Conservation (phyloP, 2,888 invertebrate species). For the Hypomecis punctinalis region DNA sequence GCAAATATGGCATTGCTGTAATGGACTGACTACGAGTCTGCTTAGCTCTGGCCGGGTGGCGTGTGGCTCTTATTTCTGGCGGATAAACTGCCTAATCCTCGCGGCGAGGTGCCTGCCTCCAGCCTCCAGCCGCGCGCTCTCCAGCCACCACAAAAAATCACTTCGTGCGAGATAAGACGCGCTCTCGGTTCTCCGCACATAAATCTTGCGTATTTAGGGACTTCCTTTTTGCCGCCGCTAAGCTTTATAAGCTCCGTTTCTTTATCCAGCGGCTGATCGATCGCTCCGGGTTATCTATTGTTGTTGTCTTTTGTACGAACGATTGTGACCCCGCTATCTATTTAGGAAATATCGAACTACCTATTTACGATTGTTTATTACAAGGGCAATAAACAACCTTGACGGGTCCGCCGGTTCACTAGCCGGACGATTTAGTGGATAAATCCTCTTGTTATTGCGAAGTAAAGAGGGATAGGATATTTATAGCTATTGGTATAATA, state of each 20-base stretch:
- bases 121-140: no score
- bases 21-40: no score
- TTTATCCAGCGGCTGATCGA: conserved; percentile 15
- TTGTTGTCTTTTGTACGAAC: conserved; percentile 1
- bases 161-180: conserved; percentile 25
- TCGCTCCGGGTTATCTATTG: conserved; percentile 16
- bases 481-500: background rate
- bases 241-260: conserved; percentile 22
- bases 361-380: conserved; percentile 14
- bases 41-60: no score
- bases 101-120: no score
- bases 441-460: background rate
- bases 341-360: conserved; percentile 16
- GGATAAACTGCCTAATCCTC: no score
- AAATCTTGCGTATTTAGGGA: conserved; percentile 25
- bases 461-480: background rate
- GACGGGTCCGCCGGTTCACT: background rate
- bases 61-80: no score
- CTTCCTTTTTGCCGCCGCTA: conserved; percentile 20
- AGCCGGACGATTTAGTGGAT: background rate
- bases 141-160: conserved; percentile 19
- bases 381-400: conserved; percentile 8
- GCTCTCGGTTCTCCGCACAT: conserved; percentile 14
- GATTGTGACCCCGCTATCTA: conserved; percentile 11
- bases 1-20: no score